A percentile compares a stretch with the other conserved stretches of the same genome.
phyloP scores from a whole-genome alignment of 2,888 invertebrate genomes.

The Hecatera dysodea region DNA sequence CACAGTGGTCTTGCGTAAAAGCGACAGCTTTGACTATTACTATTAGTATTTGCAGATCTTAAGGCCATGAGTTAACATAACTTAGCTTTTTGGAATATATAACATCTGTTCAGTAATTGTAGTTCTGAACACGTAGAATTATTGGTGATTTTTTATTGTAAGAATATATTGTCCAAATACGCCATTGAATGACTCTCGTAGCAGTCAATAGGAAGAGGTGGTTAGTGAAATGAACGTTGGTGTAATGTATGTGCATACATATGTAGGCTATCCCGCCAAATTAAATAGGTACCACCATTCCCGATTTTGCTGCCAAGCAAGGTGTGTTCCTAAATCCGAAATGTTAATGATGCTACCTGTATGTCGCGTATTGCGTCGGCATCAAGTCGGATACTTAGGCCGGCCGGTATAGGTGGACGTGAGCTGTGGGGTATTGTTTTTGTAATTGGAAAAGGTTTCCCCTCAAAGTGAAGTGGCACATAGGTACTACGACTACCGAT shows the following conservation, averaged over 20 bases:
- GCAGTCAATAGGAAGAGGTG: background rate
- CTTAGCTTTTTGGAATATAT: background rate
- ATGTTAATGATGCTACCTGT: background rate
- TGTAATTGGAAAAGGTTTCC: constrained; percentile 12
- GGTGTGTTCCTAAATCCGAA: background rate
- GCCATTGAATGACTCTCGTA: constrained; percentile 1
- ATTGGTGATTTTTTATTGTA: too few relatives aligned
- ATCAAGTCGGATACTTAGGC: constrained; percentile 11
- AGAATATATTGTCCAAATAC: too few relatives aligned
- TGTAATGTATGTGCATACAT: constrained; percentile 7
- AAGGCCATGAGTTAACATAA: constrained; percentile 17
- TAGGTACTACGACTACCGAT: background rate
- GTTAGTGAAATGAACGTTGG: constrained; percentile 27
- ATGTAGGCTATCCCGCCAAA: constrained; percentile 30
- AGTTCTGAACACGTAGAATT: background rate
- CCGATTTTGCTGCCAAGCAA: constrained; percentile 1
- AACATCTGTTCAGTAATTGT: background rate
- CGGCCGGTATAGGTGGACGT: constrained; percentile 9
- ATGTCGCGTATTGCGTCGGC: too few relatives aligned
- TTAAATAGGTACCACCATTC: constrained; percentile 18
- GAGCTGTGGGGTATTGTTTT: background rate
- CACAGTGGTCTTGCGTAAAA: constrained; percentile 21
- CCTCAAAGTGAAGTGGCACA: background rate
- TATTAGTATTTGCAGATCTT: constrained; percentile 24
- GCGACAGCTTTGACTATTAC: constrained; percentile 10